Evolutionary conservation across 35 echinoderm and acorn worm species (phyloP), one percentile per base, ranked within the genome.

Genomic region (Diadema setosum): DNA sequence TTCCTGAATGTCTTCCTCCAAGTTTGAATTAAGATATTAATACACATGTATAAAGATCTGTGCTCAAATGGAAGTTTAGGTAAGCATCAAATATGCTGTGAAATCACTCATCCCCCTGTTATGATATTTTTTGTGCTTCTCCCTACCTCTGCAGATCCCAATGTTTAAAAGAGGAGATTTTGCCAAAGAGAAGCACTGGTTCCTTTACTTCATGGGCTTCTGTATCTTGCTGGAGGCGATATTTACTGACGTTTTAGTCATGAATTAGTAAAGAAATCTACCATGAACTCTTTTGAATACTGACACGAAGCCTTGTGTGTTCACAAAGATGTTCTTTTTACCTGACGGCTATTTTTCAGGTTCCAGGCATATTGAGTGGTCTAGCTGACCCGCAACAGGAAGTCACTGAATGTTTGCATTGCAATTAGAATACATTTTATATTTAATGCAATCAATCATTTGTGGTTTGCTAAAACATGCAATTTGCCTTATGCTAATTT

Each of bases 161-260:
- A 75, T 91, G 24, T n/a, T 91, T 2, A 42, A 58, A 24, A 45
- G 75, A 35, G 89, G 89, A 18, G 89, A 91, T 15, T 69, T 91
- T 14, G 81, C 64, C 65, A 84, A 85, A 52, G 82, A 70, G 40
- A 91, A 91, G 57, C 21, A 80, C 1, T 91, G 89, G 89, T 91
- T 91, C 33, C 36, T 91, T 15, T 91, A 91, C 41, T 70, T 91
- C 46, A 39, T 91, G n/a, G 89, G 89, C 2, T 50, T 70, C 32
- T 91, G 89, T 73, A 76, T 52, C 4, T 55, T 91, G 4, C 41
- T 91, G 23, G 89, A 91, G 26, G 26, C 89, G 5, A 74, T 91
- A 9, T 84, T 91, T 46, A 83, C 82, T 11, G 81, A 83, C 42
- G 81, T 91, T 5, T 73, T 91, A 4, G 85, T 87, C 7, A 87